Conservation (phyloP, 2,797 vertebrate species). For the Crax fasciolata region DNA sequence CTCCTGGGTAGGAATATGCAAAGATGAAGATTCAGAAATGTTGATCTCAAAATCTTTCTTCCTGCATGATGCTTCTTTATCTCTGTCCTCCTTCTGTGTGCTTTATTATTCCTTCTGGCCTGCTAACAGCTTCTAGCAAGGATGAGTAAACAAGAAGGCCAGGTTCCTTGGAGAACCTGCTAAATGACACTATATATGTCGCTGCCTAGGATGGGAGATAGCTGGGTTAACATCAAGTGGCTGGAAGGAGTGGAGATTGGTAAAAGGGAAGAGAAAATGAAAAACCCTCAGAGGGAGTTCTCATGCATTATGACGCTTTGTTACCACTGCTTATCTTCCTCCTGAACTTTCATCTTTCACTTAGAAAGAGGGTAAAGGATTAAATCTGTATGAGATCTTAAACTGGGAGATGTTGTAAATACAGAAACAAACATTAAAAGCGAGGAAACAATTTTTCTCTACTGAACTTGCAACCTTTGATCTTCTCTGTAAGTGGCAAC, state of each 20-base stretch:
- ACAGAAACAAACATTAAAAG: constrained; percentile 30
- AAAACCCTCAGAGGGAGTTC: neutral
- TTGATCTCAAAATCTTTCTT: neutral
- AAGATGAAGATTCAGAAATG: neutral
- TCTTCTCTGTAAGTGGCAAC: constrained; percentile 3
- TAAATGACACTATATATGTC: neutral
- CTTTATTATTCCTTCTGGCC: neutral
- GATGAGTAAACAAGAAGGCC: neutral
- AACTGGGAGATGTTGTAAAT: constrained; percentile 6
- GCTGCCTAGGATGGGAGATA: neutral
- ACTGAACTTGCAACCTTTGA: constrained; percentile 24
- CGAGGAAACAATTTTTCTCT: neutral
- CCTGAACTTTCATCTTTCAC: neutral
- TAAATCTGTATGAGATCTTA: neutral
- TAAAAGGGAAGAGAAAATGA: neutral
- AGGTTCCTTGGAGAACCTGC: neutral
- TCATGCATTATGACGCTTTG: neutral
- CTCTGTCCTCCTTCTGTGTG: neutral
- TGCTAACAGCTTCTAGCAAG: neutral
- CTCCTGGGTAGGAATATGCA: neutral
- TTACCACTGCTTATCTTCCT: neutral
- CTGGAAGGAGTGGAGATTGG: neutral
- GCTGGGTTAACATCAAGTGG: neutral
- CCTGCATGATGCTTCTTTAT: neutral
- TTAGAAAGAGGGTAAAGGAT: neutral